Base-by-base conservation (phyloP, 2,888 invertebrate species). In the Electrophaes corylata region DNA sequence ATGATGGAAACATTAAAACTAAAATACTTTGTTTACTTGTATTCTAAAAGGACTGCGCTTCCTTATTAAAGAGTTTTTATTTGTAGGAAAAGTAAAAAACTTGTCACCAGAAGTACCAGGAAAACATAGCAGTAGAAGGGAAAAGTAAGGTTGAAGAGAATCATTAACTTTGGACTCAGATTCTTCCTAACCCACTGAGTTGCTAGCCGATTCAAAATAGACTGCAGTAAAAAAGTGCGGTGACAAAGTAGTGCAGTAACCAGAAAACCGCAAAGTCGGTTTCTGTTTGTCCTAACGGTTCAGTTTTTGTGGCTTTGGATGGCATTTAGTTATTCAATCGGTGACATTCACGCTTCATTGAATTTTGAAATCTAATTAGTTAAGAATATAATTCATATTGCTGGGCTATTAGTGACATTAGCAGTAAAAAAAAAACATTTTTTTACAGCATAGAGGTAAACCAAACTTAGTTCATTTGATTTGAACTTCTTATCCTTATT, bases 101-200 rank as follows among this genome's bases (percentile, higher is more conserved):
- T 72, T 86, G 83, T 84, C 85, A 81, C 83, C 81, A 68, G 60
- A 47, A 26, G 49, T 81, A 87, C 85, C 64, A 86, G 83, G 85
- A 61, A 40, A 60, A 46, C 79, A 87, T 79, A 72, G 62, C 43
- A 23, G 12, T n/a, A 0, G 48, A 57, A 58, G 33, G 68, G 66
- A 60, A 10, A 10, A 2, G 26, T 10, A 29, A 29, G 26, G 26
- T 29, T 29, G 26, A 29, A 26, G 8, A 26, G 26, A 23, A 23
- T 0, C 23, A 23, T 23, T 10, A 29, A 29, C 26, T 29, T 26
- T 29, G 10, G 10, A 3, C n/a, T 40, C 18, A n/a, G n/a, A n/a
- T n/a, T 18, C 3, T 35, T 2, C 12, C 14, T 29, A 31, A 29
- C 18, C 14, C 19, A 20, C 20, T 37, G 16, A n/a, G 5, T 1